A percentile compares a stretch with the other conserved stretches of the same genome.
Evolutionary conservation across 2,888 invertebrate species (phyloP).

Genomic region (Nymphalis urticae): DNA sequence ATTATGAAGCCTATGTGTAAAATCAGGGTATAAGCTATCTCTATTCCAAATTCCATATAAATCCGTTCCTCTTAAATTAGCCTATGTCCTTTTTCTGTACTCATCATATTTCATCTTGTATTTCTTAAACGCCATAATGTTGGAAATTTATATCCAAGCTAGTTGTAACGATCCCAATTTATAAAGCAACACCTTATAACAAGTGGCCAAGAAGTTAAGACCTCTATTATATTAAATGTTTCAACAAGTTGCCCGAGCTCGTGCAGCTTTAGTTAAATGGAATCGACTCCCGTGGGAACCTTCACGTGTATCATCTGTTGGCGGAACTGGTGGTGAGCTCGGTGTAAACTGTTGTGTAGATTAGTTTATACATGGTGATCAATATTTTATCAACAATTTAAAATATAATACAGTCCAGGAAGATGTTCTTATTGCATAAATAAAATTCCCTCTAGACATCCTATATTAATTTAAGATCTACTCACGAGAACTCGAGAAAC

Average conservation of each 20-base stretch:
- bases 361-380: conserved; percentile 1
- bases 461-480: background rate
- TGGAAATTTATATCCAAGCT: background rate
- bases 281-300: conserved; percentile 26
- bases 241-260: conserved; percentile 29
- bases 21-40: no score
- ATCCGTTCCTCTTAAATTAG: no score
- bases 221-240: conserved; percentile 32
- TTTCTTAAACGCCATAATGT: background rate
- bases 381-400: background rate
- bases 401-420: no score
- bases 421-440: no score
- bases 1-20: no score
- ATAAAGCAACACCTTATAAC: conserved; percentile 14
- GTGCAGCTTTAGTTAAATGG: conserved; percentile 32
- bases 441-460: no score
- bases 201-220: conserved; percentile 18
- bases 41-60: no score
- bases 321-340: conserved; percentile 21
- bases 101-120: background rate
- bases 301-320: conserved; percentile 27
- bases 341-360: conserved; percentile 10
- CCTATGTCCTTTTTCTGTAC: no score
- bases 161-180: conserved; percentile 17
- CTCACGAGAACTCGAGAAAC: conserved; percentile 9